Conservation (phyloP, 2,797 vertebrate genomes). For the Erethizon dorsatum region DNA sequence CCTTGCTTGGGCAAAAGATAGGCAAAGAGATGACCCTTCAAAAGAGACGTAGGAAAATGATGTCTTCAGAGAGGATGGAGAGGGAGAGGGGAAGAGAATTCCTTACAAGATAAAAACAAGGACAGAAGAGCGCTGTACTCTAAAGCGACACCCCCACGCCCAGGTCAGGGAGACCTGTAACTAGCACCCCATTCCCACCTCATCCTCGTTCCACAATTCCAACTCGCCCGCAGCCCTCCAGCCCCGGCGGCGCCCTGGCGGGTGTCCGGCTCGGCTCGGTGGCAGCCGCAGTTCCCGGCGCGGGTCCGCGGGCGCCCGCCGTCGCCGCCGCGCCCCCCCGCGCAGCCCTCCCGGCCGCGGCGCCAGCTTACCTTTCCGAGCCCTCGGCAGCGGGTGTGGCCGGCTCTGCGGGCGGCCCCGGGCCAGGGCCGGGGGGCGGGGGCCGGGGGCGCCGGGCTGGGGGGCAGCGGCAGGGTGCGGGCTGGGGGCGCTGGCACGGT, state of each 20-base stretch:
- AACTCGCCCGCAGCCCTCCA: slow-evolving; percentile 83
- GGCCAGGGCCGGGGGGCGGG: slow-evolving; percentile 87
- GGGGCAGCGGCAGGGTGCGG: slow-evolving; percentile 77
- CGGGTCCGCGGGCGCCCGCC: background rate
- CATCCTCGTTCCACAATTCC: slow-evolving; percentile 84
- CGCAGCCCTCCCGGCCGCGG: slow-evolving; percentile 79
- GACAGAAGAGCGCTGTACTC: slow-evolving; percentile 63
- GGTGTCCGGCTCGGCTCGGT: background rate
- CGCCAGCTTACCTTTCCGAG: slow-evolving; percentile 90
- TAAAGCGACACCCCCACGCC: background rate
- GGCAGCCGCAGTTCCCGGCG: background rate
- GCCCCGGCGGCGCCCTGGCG: background rate
- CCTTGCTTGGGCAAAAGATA: background rate
- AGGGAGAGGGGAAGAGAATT: background rate
- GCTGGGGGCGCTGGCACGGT: slow-evolving; percentile 61
- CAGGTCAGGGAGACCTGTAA: slow-evolving; percentile 85
- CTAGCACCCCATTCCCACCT: slow-evolving; percentile 85
- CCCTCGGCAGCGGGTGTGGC: slow-evolving; percentile 90
- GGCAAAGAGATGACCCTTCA: background rate
- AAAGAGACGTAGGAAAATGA: slow-evolving; percentile 26
- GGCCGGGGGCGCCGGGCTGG: slow-evolving; percentile 78
- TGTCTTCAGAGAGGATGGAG: slow-evolving; percentile 41
- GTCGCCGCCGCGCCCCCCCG: background rate
- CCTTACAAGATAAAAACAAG: slow-evolving; percentile 74
- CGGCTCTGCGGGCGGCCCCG: slow-evolving; percentile 88